Evolutionary conservation across 2,797 vertebrate species (phyloP).

Genomic region (Microcaecilia unicolor): DNA sequence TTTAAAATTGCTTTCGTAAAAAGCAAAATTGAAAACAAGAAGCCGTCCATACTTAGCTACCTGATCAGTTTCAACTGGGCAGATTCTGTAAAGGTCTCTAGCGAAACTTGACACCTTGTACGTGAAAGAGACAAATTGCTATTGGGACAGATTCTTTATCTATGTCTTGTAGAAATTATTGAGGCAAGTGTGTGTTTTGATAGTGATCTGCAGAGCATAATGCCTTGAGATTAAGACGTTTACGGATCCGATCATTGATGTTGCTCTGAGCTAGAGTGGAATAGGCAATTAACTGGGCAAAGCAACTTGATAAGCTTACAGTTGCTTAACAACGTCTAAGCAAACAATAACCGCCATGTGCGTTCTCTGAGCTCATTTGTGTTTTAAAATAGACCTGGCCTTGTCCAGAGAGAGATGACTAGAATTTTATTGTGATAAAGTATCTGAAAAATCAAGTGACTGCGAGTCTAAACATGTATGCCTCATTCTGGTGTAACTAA

Average conservation of each 20-base stretch:
- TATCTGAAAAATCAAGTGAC: too few species aligned
- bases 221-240: slow-evolving; percentile 13
- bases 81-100: too few species aligned
- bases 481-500: too few species aligned
- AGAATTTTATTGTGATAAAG: slow-evolving; percentile 11
- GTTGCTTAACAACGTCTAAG: slow-evolving; percentile 44
- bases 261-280: slow-evolving; percentile 14
- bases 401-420: slow-evolving; percentile 20
- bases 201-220: slow-evolving; percentile 1
- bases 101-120: too few species aligned
- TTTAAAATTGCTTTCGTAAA: too few species aligned
- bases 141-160: too few species aligned
- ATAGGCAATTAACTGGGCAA: slow-evolving; percentile 25
- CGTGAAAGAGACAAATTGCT: too few species aligned
- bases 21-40: too few species aligned
- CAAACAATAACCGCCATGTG: slow-evolving; percentile 26
- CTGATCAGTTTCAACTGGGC: too few species aligned
- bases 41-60: too few species aligned
- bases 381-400: slow-evolving; percentile 32
- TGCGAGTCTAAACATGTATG: too few species aligned
- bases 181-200: neutral
- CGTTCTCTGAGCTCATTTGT: slow-evolving; percentile 31
- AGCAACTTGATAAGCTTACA: slow-evolving; percentile 33
- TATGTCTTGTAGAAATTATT: accelerated
- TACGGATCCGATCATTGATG: slow-evolving; percentile 24